A percentile compares a stretch with the other conserved stretches of the same genome.
phyloP scores from a whole-genome alignment of 2,113 vertebrate genomes.

The Seriola quinqueradiata region DNA sequence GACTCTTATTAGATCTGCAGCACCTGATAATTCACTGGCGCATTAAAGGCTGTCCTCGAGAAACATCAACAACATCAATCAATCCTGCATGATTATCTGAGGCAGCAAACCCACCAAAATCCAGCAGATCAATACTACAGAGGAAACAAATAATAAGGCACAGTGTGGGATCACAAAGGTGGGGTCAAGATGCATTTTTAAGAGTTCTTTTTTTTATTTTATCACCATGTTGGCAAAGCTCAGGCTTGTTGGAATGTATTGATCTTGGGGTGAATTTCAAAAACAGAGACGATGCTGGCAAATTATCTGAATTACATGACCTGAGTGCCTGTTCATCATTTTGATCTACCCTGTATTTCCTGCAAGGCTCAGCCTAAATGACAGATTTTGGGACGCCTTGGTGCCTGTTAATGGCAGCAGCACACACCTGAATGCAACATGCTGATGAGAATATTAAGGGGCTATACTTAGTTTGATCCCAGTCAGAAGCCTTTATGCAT shows the following conservation, averaged over 20 bases:
- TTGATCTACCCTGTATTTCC: neutral
- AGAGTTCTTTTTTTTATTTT: neutral
- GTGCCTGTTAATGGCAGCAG: slow-evolving; percentile 17
- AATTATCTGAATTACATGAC: slow-evolving; percentile 12
- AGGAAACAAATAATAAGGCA: slow-evolving; percentile 17
- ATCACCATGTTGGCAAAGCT: neutral
- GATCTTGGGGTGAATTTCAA: slow-evolving; percentile 14
- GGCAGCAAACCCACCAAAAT: slow-evolving; percentile 20
- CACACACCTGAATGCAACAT: slow-evolving; percentile 35
- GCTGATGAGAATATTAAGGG: slow-evolving; percentile 37
- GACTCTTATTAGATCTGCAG: slow-evolving; percentile 43
- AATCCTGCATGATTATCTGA: slow-evolving; percentile 22
- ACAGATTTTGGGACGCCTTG: slow-evolving; percentile 23
- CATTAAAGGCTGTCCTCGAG: slow-evolving; percentile 29
- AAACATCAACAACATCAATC: slow-evolving; percentile 47
- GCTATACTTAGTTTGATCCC: slow-evolving; percentile 62
- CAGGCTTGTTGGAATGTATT: slow-evolving; percentile 11
- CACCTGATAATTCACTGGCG: slow-evolving; percentile 34
- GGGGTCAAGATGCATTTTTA: slow-evolving; percentile 37
- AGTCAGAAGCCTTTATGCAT: slow-evolving; percentile 33
- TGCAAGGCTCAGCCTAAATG: slow-evolving; percentile 18
- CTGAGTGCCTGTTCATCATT: slow-evolving; percentile 5
- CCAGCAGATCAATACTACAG: slow-evolving; percentile 38
- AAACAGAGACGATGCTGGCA: slow-evolving; percentile 4
- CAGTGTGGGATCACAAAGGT: slow-evolving; percentile 36